Percentiles rank a stretch among this genome's conserved stretches.
Conservation (phyloP, 2,797 vertebrate genomes). For the Spinus pinus region DNA sequence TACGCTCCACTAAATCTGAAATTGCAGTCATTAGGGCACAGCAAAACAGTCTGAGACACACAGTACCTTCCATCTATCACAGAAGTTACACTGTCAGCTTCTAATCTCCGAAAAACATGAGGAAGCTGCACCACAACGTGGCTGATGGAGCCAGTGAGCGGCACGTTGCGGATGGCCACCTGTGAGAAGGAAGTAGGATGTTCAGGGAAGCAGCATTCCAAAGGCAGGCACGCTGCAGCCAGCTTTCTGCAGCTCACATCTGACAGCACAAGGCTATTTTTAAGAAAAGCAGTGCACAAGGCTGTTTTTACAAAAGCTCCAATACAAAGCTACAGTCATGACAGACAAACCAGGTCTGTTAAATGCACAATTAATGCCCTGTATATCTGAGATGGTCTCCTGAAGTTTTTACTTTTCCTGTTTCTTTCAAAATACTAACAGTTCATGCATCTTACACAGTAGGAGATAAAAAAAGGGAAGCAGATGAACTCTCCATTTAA, state of each 20-base stretch:
- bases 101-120: conserved; percentile 91
- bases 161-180: conserved; percentile 84
- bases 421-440: not conserved
- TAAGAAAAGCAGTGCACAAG: not conserved
- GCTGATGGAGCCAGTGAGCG: conserved; percentile 85
- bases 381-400: not conserved
- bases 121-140: conserved; percentile 92
- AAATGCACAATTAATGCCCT: not conserved
- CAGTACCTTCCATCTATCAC: conserved; percentile 86
- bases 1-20: not conserved
- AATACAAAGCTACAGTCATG: not conserved
- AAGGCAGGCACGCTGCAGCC: not conserved
- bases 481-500: not conserved
- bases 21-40: not conserved
- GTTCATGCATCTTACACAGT: not conserved
- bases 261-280: not conserved
- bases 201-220: not conserved
- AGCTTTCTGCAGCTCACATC: not conserved
- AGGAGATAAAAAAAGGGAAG: not conserved
- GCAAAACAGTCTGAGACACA: not conserved
- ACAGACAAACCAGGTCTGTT: not conserved
- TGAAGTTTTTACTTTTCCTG: not conserved
- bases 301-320: not conserved
- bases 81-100: conserved; percentile 79
- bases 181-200: conserved; percentile 32